phyloP scores from a whole-genome alignment of 2,797 vertebrate species.

The Gambusia yucatana region DNA sequence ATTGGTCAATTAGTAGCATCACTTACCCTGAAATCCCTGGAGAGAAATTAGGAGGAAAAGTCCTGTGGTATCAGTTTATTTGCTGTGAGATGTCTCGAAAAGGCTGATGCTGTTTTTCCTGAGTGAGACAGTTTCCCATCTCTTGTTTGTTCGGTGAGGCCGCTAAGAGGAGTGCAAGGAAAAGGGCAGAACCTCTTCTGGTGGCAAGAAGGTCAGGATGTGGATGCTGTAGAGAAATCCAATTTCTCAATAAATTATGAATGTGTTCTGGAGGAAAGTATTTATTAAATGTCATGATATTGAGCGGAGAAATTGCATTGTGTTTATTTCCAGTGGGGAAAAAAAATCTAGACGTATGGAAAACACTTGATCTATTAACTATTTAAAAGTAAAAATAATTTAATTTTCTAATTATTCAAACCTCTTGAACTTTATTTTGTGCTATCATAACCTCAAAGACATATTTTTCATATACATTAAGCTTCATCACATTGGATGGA shows the following conservation, averaged over 20 bases:
- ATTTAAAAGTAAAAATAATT: not conserved
- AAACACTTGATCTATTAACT: not conserved
- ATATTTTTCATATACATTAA: not conserved
- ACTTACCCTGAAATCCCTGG: conserved; percentile 61
- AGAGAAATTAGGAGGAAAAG: conserved; percentile 22
- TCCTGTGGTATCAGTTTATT: conserved; percentile 27
- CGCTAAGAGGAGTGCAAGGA: conserved; percentile 12
- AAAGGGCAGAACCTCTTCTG: conserved; percentile 1
- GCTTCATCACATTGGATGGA: not conserved
- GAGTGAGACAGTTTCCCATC: conserved; percentile 1
- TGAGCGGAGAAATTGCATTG: conserved; percentile 62
- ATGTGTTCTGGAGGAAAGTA: conserved; percentile 69
- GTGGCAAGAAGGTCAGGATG: conserved; percentile 5
- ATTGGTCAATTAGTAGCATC: conserved; percentile 82
- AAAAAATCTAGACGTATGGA: not conserved
- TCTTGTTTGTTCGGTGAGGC: not conserved
- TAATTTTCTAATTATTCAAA: not conserved
- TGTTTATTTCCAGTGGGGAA: conserved; percentile 10
- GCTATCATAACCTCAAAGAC: not conserved
- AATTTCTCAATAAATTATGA: conserved; percentile 72
- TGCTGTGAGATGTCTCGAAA: conserved; percentile 14
- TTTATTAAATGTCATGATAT: conserved; percentile 74
- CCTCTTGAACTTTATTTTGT: not conserved
- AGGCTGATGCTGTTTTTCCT: conserved; percentile 3
- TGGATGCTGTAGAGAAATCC: conserved; percentile 49